These are phyloP conservation scores for Numenius phaeopus DNA, from an alignment of 2,797 vertebrate species.

Conservation along the genomic window DNA sequence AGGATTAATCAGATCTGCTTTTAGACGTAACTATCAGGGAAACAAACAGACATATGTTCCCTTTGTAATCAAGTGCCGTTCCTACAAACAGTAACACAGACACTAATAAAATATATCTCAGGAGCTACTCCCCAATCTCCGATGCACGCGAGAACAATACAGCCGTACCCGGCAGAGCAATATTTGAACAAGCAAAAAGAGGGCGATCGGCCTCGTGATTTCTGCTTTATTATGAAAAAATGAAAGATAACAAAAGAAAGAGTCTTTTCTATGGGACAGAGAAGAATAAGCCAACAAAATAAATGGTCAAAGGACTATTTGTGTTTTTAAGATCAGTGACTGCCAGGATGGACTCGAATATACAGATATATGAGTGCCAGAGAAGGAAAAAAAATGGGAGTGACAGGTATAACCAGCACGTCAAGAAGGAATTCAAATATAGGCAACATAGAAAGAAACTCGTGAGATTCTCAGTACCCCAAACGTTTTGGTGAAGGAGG, in stretches of 20 bases:
- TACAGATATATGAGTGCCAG: not conserved
- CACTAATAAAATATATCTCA: not conserved
- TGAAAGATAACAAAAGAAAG: not conserved
- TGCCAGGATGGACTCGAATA: not conserved
- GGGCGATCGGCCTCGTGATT: not conserved
- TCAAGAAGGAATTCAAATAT: not conserved
- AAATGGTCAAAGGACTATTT: not conserved
- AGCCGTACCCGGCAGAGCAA: not conserved
- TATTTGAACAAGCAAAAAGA: not conserved
- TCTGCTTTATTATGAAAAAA: constrained; percentile 11
- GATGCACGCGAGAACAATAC: not conserved
- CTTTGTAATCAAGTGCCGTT: constrained; percentile 40
- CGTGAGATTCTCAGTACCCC: too few species aligned
- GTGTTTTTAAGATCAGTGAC: not conserved
- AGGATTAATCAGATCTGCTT: constrained; percentile 62
- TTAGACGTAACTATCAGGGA: not conserved
- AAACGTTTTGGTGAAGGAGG: not conserved
- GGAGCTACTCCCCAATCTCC: not conserved
- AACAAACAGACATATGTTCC: constrained; percentile 40
- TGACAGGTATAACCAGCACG: not conserved
- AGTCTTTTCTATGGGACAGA: not conserved
- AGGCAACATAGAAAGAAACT: not conserved
- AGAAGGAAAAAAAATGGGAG: not conserved
- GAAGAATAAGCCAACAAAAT: not conserved
- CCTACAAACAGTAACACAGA: not conserved